Evolutionary conservation across 2,888 invertebrate species (phyloP), one percentile per base, ranked within the genome.

Genomic region (Drosophila anomalata): DNA sequence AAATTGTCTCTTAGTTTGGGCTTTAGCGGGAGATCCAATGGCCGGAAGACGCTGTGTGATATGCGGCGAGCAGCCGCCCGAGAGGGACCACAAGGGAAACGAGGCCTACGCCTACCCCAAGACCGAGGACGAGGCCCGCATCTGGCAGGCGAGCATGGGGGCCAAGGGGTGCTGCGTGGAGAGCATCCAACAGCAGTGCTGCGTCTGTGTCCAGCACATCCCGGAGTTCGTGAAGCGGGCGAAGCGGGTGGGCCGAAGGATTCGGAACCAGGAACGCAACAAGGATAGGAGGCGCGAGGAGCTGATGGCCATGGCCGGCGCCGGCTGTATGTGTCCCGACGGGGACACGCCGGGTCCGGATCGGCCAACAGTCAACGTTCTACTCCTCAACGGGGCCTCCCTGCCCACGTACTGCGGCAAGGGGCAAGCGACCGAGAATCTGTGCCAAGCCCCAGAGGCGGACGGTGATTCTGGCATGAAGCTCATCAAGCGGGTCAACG

Each of bases 61-160:
- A 20, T 84, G 84, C 17, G 89, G 89, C 26, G 63, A 42, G 36
- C 52, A 46, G 11, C 57, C 53, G n/a, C 60, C 12, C 12, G 17
- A 11, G 55, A 65, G 31, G 39, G 17, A 54, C 1, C 22, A n/a
- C 9, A 7, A 31, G 14, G 73, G 76, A n/a, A 68, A 61, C 7
- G 31, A 29, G 3, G 24, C 36, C 9, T 79, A 42, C 48, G 74
- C 88, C 26, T 78, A 70, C 71, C 84, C 84, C 7, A 77, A 72
- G 39, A 70, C 65, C 12, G 47, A n/a, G n/a, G 59, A 68, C 11
- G 88, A 84, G 61, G 84, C 89, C 1, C 59, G 56, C 12, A 74
- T 84, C 42, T 84, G 84, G 84, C 78, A 87, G 55, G 57, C 42
- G 0, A 87, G 85, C 63, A 81, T 84, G 74, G 68, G 63, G 2